Percentiles rank a stretch among this genome's conserved stretches.
Conservation (phyloP, 2,888 invertebrate species). For the Cantharis nigra region DNA sequence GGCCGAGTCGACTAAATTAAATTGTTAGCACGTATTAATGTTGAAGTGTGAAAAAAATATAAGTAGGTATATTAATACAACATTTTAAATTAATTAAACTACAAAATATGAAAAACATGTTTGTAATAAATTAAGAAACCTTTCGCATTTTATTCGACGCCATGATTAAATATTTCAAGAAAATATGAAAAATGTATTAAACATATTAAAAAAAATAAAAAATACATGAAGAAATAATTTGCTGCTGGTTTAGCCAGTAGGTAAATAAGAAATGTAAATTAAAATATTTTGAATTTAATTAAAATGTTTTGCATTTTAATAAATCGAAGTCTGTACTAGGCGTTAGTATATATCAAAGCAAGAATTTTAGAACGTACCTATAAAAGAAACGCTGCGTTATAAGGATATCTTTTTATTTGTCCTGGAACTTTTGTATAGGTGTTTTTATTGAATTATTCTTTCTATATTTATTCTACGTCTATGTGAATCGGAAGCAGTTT, state of each 20-base stretch:
- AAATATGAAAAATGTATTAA: not conserved
- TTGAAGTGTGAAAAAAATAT: not conserved
- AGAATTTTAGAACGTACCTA: conserved; percentile 7
- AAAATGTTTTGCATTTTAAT: not conserved
- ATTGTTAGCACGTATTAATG: not conserved
- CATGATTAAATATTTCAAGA: not conserved
- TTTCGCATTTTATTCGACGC: not conserved
- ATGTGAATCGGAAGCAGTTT: conserved; percentile 30
- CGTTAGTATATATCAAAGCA: conserved; percentile 6
- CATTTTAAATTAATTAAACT: not conserved
- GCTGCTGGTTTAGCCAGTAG: not conserved
- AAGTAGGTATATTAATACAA: not conserved
- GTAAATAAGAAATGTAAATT: not conserved
- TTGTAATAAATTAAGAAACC: not conserved
- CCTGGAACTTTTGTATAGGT: conserved; percentile 25
- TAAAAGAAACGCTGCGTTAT: conserved; percentile 20
- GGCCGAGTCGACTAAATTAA: not conserved
- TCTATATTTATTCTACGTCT: conserved; percentile 27
- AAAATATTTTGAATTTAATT: not conserved
- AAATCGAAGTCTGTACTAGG: not conserved
- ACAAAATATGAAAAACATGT: not conserved
- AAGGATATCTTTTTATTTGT: conserved; percentile 26
- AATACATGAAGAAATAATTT: not conserved
- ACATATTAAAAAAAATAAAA: not conserved
- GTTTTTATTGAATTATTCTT: conserved; percentile 33